Percentiles rank a stretch among this genome's conserved stretches.
phyloP scores from a whole-genome alignment of 2,888 invertebrate species.

The Desoria tigrina region DNA sequence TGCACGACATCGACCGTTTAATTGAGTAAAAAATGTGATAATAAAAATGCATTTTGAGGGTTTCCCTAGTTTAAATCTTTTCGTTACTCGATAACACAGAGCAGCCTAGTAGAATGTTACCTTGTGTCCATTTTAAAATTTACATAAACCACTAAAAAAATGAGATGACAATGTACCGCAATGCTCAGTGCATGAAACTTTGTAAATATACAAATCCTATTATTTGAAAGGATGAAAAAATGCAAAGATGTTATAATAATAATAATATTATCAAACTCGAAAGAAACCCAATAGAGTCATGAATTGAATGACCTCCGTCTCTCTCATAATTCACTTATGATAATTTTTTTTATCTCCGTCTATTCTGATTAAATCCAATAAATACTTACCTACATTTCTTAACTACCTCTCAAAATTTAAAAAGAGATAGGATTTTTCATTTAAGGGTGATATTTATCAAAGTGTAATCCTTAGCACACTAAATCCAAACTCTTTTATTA shows the following conservation, averaged over 20 bases:
- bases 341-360: neutral
- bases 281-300: slow-evolving; percentile 11
- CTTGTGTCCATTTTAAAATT: too few species aligned
- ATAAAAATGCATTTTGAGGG: neutral
- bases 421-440: too few species aligned
- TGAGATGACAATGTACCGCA: too few species aligned
- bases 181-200: too few species aligned
- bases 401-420: neutral
- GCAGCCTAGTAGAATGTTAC: too few species aligned
- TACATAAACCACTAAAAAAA: too few species aligned
- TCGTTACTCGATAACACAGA: too few species aligned
- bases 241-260: slow-evolving; percentile 8
- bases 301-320: slow-evolving; percentile 13
- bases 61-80: neutral
- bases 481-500: neutral
- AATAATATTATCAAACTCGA: neutral
- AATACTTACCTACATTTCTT: neutral
- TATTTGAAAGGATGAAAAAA: too few species aligned
- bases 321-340: neutral
- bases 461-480: too few species aligned
- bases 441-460: neutral
- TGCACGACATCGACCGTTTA: too few species aligned
- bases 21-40: neutral
- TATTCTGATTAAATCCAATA: neutral
- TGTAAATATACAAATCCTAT: too few species aligned